phyloP scores from a whole-genome alignment of 1,140 invertebrate species.

The Caenorhabditis latens region DNA sequence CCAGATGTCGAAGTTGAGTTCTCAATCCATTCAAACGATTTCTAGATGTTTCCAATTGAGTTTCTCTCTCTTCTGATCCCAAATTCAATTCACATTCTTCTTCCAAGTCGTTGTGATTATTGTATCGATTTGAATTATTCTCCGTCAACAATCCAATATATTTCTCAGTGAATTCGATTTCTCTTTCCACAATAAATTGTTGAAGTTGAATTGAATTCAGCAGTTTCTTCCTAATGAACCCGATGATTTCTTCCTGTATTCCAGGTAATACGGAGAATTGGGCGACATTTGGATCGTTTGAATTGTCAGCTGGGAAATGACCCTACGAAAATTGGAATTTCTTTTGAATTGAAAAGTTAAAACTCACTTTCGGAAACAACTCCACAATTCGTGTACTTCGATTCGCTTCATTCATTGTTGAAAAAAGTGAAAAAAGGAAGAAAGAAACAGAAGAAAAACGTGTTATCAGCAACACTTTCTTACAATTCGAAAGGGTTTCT shows the following conservation, averaged over 20 bases:
- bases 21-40: neutral
- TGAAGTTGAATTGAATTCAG: constrained; percentile 5
- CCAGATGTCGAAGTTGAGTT: neutral
- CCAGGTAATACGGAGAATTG: neutral
- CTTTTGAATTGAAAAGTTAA: too few relatives aligned
- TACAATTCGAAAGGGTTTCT: neutral
- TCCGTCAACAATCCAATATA: neutral
- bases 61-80: too few relatives aligned
- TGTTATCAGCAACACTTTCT: too few relatives aligned
- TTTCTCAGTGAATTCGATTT: neutral
- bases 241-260: neutral
- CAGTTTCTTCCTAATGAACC: neutral
- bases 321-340: too few relatives aligned
- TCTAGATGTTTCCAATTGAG: neutral
- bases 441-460: too few relatives aligned
- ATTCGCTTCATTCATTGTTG: neutral
- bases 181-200: neutral
- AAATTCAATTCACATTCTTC: neutral
- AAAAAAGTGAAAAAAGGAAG: too few relatives aligned
- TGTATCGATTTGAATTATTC: neutral
- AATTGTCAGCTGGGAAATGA: too few relatives aligned
- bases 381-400: neutral
- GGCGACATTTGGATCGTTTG: too few relatives aligned
- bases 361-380: constrained; percentile 2
- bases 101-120: constrained; percentile 36